A percentile compares a stretch with the other conserved stretches of the same genome.
Conservation (phyloP, 2,888 invertebrate species). For the Drosophila kuntzei region DNA sequence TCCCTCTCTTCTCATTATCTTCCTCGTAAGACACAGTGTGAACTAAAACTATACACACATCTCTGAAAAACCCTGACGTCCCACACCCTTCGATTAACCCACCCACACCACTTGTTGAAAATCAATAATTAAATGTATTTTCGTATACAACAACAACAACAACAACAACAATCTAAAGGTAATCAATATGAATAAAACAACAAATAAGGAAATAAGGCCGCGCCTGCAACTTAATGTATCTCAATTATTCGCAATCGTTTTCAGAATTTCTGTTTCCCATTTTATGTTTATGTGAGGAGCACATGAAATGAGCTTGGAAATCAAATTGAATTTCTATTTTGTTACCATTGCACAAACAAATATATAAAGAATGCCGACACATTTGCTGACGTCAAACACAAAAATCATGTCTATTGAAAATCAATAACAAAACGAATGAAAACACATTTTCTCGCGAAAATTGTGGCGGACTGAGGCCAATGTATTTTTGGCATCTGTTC, state of each 20-base stretch:
- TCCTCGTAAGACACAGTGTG: background rate
- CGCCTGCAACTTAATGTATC: constrained; percentile 19
- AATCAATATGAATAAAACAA: constrained; percentile 55
- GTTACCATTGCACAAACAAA: constrained; percentile 33
- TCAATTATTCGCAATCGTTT: constrained; percentile 12
- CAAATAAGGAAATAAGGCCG: constrained; percentile 63
- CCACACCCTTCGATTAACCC: background rate
- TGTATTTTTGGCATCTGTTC: constrained; percentile 66
- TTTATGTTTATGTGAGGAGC: constrained; percentile 27
- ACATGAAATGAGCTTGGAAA: constrained; percentile 42
- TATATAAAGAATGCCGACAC: constrained; percentile 45
- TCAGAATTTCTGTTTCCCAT: constrained; percentile 12
- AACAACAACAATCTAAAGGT: constrained; percentile 22
- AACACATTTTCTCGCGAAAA: constrained; percentile 54
- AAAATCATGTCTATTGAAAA: constrained; percentile 39
- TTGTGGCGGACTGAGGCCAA: constrained; percentile 52
- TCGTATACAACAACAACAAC: background rate
- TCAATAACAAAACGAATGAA: constrained; percentile 52
- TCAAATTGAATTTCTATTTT: constrained; percentile 18
- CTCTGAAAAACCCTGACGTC: background rate
- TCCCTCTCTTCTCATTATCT: background rate
- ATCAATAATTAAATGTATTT: constrained; percentile 37
- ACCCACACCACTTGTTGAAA: constrained; percentile 47
- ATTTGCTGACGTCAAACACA: constrained; percentile 55
- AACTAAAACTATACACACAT: background rate